Percentiles rank a stretch among this genome's conserved stretches.
phyloP scores from a whole-genome alignment of 2,113 vertebrate genomes.

The Eulemur rufifrons region DNA sequence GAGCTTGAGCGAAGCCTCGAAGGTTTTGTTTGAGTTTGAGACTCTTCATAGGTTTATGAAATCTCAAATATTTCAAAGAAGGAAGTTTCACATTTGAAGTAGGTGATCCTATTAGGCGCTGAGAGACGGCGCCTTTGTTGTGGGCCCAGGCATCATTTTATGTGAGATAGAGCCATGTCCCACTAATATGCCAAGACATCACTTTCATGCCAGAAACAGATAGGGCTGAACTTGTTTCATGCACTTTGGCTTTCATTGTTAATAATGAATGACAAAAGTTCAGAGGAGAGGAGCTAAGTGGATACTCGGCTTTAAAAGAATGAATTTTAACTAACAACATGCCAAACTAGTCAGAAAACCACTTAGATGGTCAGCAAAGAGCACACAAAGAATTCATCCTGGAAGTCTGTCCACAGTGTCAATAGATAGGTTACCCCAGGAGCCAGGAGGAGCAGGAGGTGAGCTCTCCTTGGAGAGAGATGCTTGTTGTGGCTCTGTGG shows the following conservation, averaged over 20 bases:
- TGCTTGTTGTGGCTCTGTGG: too few species aligned
- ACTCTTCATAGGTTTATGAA: conserved; percentile 84
- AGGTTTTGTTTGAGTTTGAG: conserved; percentile 85
- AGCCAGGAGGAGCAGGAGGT: neutral
- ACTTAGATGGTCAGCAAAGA: conserved; percentile 21
- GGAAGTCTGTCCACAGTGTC: neutral
- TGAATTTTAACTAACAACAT: conserved; percentile 79
- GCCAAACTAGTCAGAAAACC: conserved; percentile 50
- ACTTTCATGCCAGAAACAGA: conserved; percentile 82
- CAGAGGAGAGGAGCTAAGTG: conserved; percentile 82
- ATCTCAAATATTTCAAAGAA: conserved; percentile 88
- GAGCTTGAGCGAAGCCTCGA: conserved; percentile 77
- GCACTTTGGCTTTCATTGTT: conserved; percentile 85
- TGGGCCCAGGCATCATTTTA: conserved; percentile 73
- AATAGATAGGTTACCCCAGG: neutral
- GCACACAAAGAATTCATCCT: neutral
- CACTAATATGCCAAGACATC: conserved; percentile 83
- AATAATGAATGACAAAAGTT: conserved; percentile 86
- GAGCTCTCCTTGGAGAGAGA: neutral
- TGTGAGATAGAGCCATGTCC: conserved; percentile 80
- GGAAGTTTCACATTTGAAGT: conserved; percentile 86
- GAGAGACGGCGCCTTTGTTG: conserved; percentile 82
- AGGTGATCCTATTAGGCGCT: conserved; percentile 84
- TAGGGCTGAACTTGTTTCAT: conserved; percentile 82
- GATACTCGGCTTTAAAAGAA: conserved; percentile 80